phyloP scores from a whole-genome alignment of 1,140 invertebrate genomes.

The Drepana arcuata region DNA sequence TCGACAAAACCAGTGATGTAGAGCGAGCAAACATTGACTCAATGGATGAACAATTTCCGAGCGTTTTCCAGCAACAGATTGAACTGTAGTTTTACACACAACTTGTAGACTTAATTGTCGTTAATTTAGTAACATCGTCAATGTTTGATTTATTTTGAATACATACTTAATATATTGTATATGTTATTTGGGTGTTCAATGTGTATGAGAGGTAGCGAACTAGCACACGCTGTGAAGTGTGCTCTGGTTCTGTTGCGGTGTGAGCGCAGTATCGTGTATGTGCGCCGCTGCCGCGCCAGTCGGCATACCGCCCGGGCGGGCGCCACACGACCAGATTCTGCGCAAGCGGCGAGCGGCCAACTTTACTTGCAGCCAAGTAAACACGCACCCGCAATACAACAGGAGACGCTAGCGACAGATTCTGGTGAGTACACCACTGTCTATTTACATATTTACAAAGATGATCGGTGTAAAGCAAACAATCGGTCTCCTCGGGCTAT shows the following conservation, averaged over 20 bases:
- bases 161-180: too few species aligned
- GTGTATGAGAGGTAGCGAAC: not conserved
- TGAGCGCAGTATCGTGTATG: not conserved
- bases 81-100: too few species aligned
- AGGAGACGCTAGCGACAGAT: conserved; percentile 51
- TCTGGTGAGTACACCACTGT: conserved; percentile 48
- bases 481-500: conserved; percentile 29
- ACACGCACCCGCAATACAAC: conserved; percentile 43
- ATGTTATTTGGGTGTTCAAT: conserved; percentile 3
- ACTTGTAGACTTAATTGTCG: too few species aligned
- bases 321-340: conserved; percentile 66
- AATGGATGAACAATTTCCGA: conserved; percentile 28
- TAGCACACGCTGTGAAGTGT: not conserved
- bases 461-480: too few species aligned
- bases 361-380: conserved; percentile 59
- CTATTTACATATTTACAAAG: too few species aligned
- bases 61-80: conserved; percentile 25
- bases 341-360: conserved; percentile 48
- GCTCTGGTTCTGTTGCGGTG: too few species aligned
- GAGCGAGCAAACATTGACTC: conserved; percentile 39
- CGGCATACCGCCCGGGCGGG: conserved; percentile 67
- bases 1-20: conserved; percentile 16
- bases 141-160: too few species aligned
- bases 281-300: conserved; percentile 47
- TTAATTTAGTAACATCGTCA: too few species aligned